Percentiles rank a stretch among this genome's conserved stretches.
These are phyloP conservation scores for Nymphalis c-album DNA, from an alignment of 2,888 invertebrate genomes.

Conservation along the genomic window DNA sequence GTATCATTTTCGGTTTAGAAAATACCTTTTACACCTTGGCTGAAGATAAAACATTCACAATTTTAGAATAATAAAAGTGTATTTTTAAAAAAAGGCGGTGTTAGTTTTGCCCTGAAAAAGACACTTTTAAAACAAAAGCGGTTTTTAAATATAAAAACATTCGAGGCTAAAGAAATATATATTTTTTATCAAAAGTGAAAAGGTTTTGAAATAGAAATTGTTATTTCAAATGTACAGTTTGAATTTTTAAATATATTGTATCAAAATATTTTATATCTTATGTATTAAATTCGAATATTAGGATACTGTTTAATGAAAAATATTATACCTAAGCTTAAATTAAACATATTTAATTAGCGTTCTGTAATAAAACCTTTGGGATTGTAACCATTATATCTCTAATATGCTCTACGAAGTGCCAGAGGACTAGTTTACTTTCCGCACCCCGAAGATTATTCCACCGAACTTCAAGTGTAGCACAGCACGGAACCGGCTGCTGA, in stretches of 20 bases:
- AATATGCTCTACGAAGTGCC: too few species aligned
- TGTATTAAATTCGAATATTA: background rate
- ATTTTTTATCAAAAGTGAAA: background rate
- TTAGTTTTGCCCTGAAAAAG: background rate
- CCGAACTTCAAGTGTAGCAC: too few species aligned
- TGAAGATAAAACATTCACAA: background rate
- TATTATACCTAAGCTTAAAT: too few species aligned
- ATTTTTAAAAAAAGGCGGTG: background rate
- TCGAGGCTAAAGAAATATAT: background rate
- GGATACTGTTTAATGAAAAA: background rate
- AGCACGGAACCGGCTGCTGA: too few species aligned
- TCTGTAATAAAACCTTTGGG: too few species aligned
- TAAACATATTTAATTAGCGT: too few species aligned
- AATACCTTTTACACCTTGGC: too few species aligned
- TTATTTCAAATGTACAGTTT: background rate
- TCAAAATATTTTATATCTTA: background rate
- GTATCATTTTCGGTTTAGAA: too few species aligned
- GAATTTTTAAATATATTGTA: background rate
- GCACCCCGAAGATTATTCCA: too few species aligned
- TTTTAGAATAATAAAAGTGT: background rate
- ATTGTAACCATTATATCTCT: too few species aligned
- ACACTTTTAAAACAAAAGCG: background rate
- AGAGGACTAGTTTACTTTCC: too few species aligned
- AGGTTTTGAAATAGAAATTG: background rate
- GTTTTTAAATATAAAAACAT: constrained; percentile 3